Evolutionary conservation across 2,113 vertebrate species (phyloP).

Genomic region (Alethe diademata): DNA sequence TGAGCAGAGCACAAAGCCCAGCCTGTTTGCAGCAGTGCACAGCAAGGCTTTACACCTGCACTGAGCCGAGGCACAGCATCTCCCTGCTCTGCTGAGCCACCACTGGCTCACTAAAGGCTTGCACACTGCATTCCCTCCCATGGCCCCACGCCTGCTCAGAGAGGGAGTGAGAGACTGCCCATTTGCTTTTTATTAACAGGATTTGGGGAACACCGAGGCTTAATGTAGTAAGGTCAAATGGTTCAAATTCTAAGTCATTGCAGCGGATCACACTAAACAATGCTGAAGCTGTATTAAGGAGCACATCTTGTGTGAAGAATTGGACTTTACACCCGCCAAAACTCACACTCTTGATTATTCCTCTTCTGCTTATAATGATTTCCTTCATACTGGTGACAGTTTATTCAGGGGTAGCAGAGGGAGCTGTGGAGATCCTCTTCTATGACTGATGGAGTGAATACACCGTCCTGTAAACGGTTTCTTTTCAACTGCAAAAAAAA

Average conservation of each 20-base stretch:
- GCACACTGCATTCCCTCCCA: not conserved
- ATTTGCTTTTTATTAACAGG: conserved; percentile 19
- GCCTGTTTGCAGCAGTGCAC: conserved; percentile 14
- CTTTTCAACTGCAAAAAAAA: not conserved
- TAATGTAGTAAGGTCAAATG: not conserved
- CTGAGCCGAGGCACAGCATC: not conserved
- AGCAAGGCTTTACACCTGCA: conserved; percentile 9
- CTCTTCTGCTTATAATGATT: not conserved
- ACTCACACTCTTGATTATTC: not conserved
- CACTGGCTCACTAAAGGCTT: not conserved
- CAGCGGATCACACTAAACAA: not conserved
- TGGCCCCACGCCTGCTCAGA: not conserved
- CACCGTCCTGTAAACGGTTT: not conserved
- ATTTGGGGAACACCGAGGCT: not conserved
- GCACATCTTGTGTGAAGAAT: not conserved
- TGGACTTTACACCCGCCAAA: not conserved
- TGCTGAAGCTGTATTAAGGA: not conserved
- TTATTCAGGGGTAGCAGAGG: not conserved
- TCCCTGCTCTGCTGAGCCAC: not conserved
- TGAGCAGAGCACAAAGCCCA: conserved; percentile 46
- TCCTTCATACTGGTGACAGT: not conserved
- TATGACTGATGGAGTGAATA: not conserved
- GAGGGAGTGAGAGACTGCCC: not conserved
- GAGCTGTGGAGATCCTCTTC: not conserved
- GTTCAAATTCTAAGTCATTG: not conserved